Evolutionary conservation across 2,797 vertebrate species (phyloP).

Genomic region (Diplodus puntazzo): DNA sequence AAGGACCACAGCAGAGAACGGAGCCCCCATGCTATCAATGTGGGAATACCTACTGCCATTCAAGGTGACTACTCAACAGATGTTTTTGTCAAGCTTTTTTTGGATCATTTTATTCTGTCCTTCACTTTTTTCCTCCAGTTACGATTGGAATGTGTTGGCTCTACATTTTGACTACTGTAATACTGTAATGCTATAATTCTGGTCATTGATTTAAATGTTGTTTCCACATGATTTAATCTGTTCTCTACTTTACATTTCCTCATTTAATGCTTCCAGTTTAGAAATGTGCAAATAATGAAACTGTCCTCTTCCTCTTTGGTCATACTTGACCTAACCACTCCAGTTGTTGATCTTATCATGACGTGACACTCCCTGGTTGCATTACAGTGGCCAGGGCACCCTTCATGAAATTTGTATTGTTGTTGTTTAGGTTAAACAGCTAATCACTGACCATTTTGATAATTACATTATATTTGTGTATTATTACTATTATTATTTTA

Average conservation of each 20-base stretch:
- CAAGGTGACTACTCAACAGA: conserved; percentile 74
- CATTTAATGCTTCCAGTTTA: conserved; percentile 9
- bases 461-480: background rate
- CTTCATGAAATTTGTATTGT: no score
- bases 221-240: conserved; percentile 35
- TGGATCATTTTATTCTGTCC: background rate
- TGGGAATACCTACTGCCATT: conserved; percentile 69
- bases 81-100: background rate
- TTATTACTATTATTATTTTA: background rate
- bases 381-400: background rate
- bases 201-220: background rate
- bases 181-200: background rate
- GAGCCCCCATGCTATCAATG: conserved; percentile 71
- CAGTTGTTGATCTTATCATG: background rate
- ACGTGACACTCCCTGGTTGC: background rate
- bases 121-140: background rate
- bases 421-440: no score
- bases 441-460: no score
- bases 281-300: background rate
- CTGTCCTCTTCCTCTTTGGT: conserved; percentile 47
- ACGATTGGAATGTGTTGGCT: background rate
- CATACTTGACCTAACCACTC: background rate
- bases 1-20: conserved; percentile 77
- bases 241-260: conserved; percentile 37
- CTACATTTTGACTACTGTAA: background rate